Evolutionary conservation across 2,113 vertebrate genomes (phyloP), one percentile per base, ranked within the genome.

Genomic region (Scomber japonicus): DNA sequence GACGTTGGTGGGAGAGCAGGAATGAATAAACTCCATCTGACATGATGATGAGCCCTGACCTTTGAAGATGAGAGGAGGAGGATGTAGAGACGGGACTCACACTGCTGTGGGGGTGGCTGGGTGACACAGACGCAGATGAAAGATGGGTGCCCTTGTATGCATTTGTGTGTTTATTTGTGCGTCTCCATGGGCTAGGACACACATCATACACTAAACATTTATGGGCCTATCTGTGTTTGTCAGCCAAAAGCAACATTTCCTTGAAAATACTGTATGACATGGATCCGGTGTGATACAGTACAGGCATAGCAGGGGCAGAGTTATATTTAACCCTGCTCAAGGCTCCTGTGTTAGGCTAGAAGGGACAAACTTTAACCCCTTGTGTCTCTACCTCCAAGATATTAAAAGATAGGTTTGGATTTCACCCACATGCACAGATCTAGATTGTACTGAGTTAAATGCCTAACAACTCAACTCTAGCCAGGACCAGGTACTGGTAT

Each of bases 21-120:
- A 35, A 78, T 90, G 88, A 92, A 84, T 85, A 89, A 89, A 91
- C 80, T 86, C 68, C 55, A 81, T 83, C 74, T 92, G 90, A 90
- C 84, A 75, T 17, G 64, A 68, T 85, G 86, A 87, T 86, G 86
- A 85, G 82, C 59, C 70, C 79, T 89, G 90, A 93, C 90, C 89
- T 93, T 92, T 92, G 44, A 78, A 76, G 74, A 68, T 75, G 82
- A 90, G 71, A 82, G 75, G 81, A 86, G 74, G 79, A 85, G 49
- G 74, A 85, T 30, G 78, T 80, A 56, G 79, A 81, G 57, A 83
- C 55, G 44, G 80, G 80, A 64, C 70, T 81, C 48, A 44, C 53
- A 49, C 60, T 46, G 79, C 54, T 70, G 71, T 49, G 70, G 73
- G 73, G 77, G 84, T 17, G 82, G 71, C 72, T 77, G 76, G 50